Base-by-base conservation (phyloP, 2,113 vertebrate species). In the Corvus hawaiiensis region DNA sequence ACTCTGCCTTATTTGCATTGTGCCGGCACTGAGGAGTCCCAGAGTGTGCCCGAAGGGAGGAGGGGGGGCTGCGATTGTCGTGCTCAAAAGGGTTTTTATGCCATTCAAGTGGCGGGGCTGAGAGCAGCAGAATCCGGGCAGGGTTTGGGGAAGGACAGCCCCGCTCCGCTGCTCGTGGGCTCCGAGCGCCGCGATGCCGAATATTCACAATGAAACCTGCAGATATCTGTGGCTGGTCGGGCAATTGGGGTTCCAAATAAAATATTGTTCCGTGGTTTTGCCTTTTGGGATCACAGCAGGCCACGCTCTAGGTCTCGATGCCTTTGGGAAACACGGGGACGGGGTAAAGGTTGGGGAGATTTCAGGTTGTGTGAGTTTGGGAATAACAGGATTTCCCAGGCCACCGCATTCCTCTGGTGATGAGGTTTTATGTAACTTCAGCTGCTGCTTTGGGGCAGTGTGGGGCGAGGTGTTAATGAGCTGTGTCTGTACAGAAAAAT, bases 81-180 rank as follows among this genome's bases (percentile, higher is more conserved):
- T 97, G 95, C 97, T 98, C 96, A 98, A 98, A 98, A 96, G 97
- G 90, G 95, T 95, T 98, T 98, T 97, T 97, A 96, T 97, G 97
- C 98, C 93, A 97, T 98, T 98, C 97, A 97, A 96, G 97, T 95
- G 97, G 95, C 96, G 93, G 94, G 89, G 88, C 96, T 97, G 97
- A 97, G 98, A 96, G 96, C 89, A 13, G 94, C 95, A 96, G 98
- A 95, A 96, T 71, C 95, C 94, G 94, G 28, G 71, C 96, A 88
- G 96, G 76, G 97, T 94, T 95, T 92, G 95, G 96, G 91, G 90
- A 92, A 86, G 97, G 97, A 74, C 87, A 63, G 95, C 86, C 93
- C 93, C 85, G 67, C 97, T 77, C 97, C 21, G 96, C 87, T 77
- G 79, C 52, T 12, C 37, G n/a, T 55, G 49, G 89, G 97, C 30